phyloP scores from a whole-genome alignment of 2,113 vertebrate genomes.

The Sylvilagus bachmani region DNA sequence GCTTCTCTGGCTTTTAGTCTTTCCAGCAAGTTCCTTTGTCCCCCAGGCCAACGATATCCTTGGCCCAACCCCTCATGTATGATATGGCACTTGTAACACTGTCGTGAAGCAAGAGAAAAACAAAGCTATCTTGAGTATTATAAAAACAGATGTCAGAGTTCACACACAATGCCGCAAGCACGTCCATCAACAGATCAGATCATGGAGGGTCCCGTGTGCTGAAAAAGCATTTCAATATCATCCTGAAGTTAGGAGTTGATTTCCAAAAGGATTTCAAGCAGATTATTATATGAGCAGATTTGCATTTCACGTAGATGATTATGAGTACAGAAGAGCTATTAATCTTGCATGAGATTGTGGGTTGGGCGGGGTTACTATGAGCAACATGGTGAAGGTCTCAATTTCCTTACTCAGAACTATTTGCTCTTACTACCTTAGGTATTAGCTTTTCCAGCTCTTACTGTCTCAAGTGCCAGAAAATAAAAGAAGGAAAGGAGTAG shows the following conservation, averaged over 20 bases:
- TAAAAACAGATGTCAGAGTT: not conserved
- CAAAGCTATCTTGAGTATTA: not conserved
- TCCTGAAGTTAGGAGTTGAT: not conserved
- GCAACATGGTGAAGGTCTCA: not conserved
- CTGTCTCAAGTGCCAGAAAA: not conserved
- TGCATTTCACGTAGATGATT: not conserved
- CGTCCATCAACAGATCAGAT: not conserved
- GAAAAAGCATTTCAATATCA: not conserved
- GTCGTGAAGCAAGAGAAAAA: not conserved
- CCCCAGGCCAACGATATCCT: not conserved
- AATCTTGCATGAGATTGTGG: not conserved
- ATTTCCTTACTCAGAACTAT: not conserved
- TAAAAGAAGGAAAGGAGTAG: not conserved
- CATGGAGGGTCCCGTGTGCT: not conserved
- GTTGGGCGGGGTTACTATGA: not conserved
- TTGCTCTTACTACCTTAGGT: constrained; percentile 28
- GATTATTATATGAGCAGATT: not conserved
- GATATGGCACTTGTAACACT: not conserved
- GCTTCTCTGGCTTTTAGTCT: not conserved
- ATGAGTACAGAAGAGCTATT: not conserved
- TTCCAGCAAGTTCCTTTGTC: not conserved
- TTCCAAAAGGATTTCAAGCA: not conserved
- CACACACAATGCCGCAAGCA: not conserved
- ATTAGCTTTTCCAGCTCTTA: not conserved
- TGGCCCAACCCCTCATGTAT: not conserved